These are phyloP conservation scores for Scomber scombrus DNA, from an alignment of 2,113 vertebrate species.

Conservation along the genomic window DNA sequence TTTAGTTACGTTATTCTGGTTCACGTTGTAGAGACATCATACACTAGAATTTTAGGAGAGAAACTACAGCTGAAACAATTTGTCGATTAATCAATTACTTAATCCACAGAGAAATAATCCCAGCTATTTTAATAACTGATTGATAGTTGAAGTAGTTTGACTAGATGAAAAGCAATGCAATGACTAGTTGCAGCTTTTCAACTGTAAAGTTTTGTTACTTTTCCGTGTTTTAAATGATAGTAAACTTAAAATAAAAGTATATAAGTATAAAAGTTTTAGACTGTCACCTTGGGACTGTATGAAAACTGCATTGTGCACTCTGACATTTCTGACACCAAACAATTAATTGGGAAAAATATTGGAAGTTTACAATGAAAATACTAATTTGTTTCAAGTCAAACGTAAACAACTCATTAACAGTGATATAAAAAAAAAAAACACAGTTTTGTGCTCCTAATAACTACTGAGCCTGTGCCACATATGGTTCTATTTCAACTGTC, in stretches of 20 bases:
- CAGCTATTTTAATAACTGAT: no score
- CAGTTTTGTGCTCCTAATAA: slow-evolving; percentile 9
- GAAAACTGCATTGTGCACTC: no score
- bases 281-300: background rate
- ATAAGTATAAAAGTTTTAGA: slow-evolving; percentile 12
- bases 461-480: slow-evolving; percentile 31
- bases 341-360: no score
- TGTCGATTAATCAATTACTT: no score
- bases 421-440: background rate
- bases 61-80: background rate
- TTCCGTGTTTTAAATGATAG: background rate
- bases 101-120: no score
- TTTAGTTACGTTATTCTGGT: slow-evolving; percentile 6
- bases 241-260: background rate
- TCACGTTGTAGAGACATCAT: background rate
- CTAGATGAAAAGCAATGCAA: background rate
- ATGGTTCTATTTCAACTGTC: slow-evolving; percentile 40
- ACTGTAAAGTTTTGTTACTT: no score
- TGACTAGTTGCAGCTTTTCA: background rate
- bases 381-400: background rate
- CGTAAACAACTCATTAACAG: background rate
- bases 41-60: background rate
- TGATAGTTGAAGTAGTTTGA: background rate
- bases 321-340: no score
- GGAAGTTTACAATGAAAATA: background rate